Conservation (phyloP, 2,888 invertebrate genomes). For the Colostygia pectinataria region DNA sequence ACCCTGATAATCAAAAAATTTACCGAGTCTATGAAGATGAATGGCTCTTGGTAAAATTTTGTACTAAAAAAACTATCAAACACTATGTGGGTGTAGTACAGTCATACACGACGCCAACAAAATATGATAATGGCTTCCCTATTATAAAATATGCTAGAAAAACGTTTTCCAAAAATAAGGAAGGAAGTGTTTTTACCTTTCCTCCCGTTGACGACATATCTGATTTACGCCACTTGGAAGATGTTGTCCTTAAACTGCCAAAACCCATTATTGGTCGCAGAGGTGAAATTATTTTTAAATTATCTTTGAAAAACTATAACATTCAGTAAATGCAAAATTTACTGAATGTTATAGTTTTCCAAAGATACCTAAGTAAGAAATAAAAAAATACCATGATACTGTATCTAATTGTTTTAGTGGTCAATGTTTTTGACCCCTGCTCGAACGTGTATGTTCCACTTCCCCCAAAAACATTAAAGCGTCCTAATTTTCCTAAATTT, state of each 20-base stretch:
- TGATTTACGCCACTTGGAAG: conserved; percentile 16
- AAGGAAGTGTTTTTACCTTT: conserved; percentile 15
- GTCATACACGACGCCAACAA: conserved; percentile 6
- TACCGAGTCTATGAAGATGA: conserved; percentile 1
- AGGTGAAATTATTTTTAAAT: conserved; percentile 23
- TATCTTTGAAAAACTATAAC: conserved; percentile 20
- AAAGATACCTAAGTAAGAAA: background rate
- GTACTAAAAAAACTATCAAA: conserved; percentile 6
- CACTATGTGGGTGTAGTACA: conserved; percentile 4
- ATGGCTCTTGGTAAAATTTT: conserved; percentile 10
- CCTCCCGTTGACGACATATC: conserved; percentile 9
- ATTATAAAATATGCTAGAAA: conserved; percentile 21
- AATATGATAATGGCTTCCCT: conserved; percentile 17
- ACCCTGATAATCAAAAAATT: background rate
- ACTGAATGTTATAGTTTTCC: background rate
- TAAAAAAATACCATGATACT: background rate
- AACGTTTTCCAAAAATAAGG: background rate
- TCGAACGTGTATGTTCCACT: background rate
- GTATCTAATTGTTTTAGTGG: background rate
- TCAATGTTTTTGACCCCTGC: background rate
- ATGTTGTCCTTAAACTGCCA: conserved; percentile 3
- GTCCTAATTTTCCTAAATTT: background rate
- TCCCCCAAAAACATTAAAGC: background rate
- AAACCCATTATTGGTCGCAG: conserved; percentile 18
- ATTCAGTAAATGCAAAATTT: conserved; percentile 13